Evolutionary conservation across 2,797 vertebrate genomes (phyloP), one percentile per base, ranked within the genome.

Genomic region (Crenichthys baileyi): DNA sequence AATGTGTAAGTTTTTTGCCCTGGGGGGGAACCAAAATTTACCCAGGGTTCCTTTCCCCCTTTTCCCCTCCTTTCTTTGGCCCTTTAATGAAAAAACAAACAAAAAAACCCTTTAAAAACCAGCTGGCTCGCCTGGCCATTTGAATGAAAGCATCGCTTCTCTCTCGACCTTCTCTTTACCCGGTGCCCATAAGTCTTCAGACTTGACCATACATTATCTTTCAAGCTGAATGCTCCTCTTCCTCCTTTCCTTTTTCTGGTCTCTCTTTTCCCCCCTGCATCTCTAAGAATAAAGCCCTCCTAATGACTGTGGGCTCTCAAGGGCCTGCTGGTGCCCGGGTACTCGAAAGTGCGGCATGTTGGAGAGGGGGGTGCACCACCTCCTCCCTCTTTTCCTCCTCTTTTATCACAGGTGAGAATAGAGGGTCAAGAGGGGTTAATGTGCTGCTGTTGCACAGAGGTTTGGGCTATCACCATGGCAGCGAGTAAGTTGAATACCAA

Each of bases 361-460:
- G 84, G 83, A 90, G 89, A 85, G 82, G 85, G 87, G 85, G 88
- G 86, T 83, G 84, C 83, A 90, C 88, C 90, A 90, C 90, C 90
- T 94, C 87, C 90, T 94, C 85, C 90, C 88, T 85, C 90, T 89
- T 86, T 92, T 92, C 90, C 90, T 91, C 88, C 85, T 93, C 91
- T 93, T 96, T 96, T 95, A 96, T 95, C 94, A 95, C 95, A 96
- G 95, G 95, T 96, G 96, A 96, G 94, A 96, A 95, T 95, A 92
- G 91, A 94, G 85, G 95, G 95, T 96, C 95, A 96, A 95, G 93
- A 95, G 95, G 95, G 95, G 96, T 95, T 96, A 96, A 96, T 96
- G 94, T 91, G 93, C 91, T 95, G 93, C 93, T 94, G 93, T 94
- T 93, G 94, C 94, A 92, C 92, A 90, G 92, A 88, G 90, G 92